Evolutionary conservation across 2,113 vertebrate genomes (phyloP), one percentile per base, ranked within the genome.

Genomic region (Motacilla alba): DNA sequence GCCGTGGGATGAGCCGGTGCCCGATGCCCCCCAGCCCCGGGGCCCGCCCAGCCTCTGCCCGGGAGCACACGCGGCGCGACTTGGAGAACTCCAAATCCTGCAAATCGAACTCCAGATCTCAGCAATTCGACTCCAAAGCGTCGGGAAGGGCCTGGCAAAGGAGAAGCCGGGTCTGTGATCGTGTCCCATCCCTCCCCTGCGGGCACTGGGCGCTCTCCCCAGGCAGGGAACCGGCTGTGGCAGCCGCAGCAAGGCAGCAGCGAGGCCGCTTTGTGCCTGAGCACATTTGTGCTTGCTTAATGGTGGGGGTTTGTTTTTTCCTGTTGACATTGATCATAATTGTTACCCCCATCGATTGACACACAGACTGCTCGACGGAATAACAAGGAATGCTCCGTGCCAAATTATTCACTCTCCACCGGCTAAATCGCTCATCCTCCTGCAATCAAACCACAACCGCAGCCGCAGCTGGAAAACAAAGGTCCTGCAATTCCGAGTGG

Each of bases 321-420:
- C 91, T 91, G 72, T 96, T 95, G 94, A 70, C 93, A 88, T 80
- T 81, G 95, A 95, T 96, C 90, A 90, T 92, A 93, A 96, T 86
- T 80, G 93, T 97, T 96, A 83, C 72, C 59, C 59, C 87, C 82
- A 95, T 94, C 79, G 90, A 93, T 93, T 86, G 94, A 95, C 94
- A 95, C 67, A 1, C 79, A 59, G 78, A 0, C 75, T 88, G 70
- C 93, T 93, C 64, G 83, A 43, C 35, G 33, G 93, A 92, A 78
- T 74, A 94, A 89, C 87, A 62, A 91, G 94, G 64, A 69, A 69
- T 12, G 67, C 78, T 88, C 63, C 2, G 4, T 83, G 93, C 85
- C 94, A 77, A 74, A 88, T 77, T 59, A 74, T 78, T 81, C 83
- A 17, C 79, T 88, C 79, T 95, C 87, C 11, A 2, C 68, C 1